These are phyloP conservation scores for Hipparchia semele DNA, from an alignment of 2,888 invertebrate genomes.

Conservation along the genomic window DNA sequence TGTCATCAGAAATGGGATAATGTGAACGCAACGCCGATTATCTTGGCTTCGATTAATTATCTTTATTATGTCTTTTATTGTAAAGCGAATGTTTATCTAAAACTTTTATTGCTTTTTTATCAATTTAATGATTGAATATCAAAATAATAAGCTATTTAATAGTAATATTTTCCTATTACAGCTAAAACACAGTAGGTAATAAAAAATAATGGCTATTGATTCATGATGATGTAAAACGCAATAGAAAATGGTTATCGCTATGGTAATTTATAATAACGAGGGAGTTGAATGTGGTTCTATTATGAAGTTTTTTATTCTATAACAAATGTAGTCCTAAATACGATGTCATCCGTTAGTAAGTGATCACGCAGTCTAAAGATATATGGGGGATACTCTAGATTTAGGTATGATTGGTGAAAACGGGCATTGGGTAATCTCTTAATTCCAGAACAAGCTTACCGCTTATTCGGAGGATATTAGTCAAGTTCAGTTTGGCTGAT, in stretches of 20 bases:
- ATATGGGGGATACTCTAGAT: not conserved
- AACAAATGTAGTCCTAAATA: too few relatives aligned
- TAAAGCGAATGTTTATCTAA: not conserved
- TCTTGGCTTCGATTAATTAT: not conserved
- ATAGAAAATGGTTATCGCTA: not conserved
- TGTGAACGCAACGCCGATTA: not conserved
- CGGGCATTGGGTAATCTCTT: too few relatives aligned
- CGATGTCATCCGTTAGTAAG: too few relatives aligned
- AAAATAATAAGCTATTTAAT: not conserved
- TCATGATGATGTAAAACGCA: not conserved
- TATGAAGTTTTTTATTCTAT: too few relatives aligned
- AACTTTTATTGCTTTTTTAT: not conserved
- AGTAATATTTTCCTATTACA: not conserved
- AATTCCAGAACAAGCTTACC: too few relatives aligned
- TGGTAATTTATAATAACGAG: too few relatives aligned
- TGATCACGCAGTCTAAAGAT: too few relatives aligned
- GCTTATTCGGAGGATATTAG: too few relatives aligned
- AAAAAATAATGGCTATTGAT: not conserved
- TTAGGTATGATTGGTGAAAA: too few relatives aligned
- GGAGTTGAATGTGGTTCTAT: too few relatives aligned
- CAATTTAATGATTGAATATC: not conserved
- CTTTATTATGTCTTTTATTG: not conserved
- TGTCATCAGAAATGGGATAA: conserved; percentile 3
- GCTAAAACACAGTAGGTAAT: not conserved
- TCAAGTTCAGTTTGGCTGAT: too few relatives aligned